Conservation (phyloP, 2,797 vertebrate species). For the Esox masquinongy region DNA sequence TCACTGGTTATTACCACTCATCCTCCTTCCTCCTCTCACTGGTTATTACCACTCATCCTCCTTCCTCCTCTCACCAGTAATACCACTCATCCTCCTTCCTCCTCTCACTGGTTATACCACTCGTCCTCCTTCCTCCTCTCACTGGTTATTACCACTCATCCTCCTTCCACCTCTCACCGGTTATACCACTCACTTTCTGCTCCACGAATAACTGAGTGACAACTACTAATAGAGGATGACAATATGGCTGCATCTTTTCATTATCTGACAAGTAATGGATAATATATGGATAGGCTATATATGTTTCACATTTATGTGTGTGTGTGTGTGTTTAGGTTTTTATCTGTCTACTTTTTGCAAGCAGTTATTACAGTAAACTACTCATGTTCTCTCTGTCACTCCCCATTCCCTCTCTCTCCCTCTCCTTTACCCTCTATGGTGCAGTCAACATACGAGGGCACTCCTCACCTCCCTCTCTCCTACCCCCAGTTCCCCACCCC, state of each 20-base stretch:
- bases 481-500: constrained; percentile 39
- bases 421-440: constrained; percentile 11
- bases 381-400: constrained; percentile 2
- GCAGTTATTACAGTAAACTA: not conserved
- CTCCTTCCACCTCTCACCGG: too few relatives aligned
- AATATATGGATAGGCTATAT: not conserved
- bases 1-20: too few relatives aligned
- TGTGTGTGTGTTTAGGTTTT: constrained; percentile 9
- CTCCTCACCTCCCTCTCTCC: constrained; percentile 45
- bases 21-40: too few relatives aligned
- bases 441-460: constrained; percentile 23
- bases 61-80: too few relatives aligned
- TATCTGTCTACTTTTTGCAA: not conserved
- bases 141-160: too few relatives aligned
- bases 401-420: constrained; percentile 8
- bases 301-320: not conserved
- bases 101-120: not conserved
- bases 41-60: too few relatives aligned
- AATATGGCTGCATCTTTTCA: constrained; percentile 10
- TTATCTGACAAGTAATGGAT: not conserved
- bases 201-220: constrained; percentile 29
- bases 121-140: too few relatives aligned
- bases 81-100: constrained; percentile 14
- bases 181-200: not conserved
- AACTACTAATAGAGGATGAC: constrained; percentile 22